Evolutionary conservation across 1,140 invertebrate species (phyloP).

Genomic region (Atta texana): DNA sequence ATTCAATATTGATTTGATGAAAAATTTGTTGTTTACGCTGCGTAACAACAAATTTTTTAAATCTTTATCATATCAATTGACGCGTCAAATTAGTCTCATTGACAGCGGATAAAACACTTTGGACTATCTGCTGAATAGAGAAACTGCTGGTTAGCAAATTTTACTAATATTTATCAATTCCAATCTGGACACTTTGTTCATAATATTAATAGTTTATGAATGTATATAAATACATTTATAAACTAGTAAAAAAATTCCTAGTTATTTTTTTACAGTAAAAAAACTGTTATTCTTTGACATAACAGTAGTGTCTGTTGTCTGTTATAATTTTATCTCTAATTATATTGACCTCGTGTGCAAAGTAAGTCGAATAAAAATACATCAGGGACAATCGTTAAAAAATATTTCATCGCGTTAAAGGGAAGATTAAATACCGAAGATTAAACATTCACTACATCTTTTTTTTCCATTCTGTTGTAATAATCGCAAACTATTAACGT

Average conservation of each 20-base stretch:
- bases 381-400: background rate
- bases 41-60: background rate
- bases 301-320: background rate
- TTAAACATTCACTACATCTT: background rate
- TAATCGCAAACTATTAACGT: background rate
- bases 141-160: background rate
- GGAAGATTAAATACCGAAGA: background rate
- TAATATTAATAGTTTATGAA: background rate
- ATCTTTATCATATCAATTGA: background rate
- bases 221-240: background rate
- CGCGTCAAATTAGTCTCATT: background rate
- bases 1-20: background rate
- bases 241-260: background rate
- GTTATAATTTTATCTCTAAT: slow-evolving; percentile 34
- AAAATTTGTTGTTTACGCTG: background rate
- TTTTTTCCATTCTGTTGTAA: background rate
- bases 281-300: background rate
- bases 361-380: slow-evolving; percentile 30
- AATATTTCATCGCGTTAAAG: background rate
- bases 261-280: background rate
- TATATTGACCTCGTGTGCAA: slow-evolving; percentile 5
- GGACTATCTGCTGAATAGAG: background rate
- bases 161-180: background rate
- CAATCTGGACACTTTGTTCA: background rate
- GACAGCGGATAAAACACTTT: slow-evolving; percentile 4